A percentile compares a stretch with the other conserved stretches of the same genome.
phyloP scores from a whole-genome alignment of 2,113 vertebrate genomes.

The Syrmaticus mikado region DNA sequence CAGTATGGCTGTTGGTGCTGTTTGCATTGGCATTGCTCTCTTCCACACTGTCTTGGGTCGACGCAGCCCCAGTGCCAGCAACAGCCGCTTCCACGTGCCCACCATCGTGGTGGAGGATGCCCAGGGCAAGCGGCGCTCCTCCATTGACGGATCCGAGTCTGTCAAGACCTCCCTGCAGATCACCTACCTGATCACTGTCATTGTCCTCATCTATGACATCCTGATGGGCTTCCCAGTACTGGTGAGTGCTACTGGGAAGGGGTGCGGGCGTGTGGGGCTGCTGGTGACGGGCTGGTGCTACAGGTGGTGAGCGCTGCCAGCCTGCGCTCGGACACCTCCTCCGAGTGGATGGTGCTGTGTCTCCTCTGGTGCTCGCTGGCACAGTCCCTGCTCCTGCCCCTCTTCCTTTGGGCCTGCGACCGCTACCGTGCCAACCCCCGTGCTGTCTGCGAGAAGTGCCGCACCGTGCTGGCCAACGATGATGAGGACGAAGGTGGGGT shows the following conservation, averaged over 20 bases:
- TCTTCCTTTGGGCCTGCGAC: slow-evolving; percentile 92
- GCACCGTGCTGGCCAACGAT: slow-evolving; percentile 90
- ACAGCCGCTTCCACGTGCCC: slow-evolving; percentile 89
- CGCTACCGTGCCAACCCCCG: slow-evolving; percentile 89
- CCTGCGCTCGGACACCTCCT: slow-evolving; percentile 85
- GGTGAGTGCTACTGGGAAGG: slow-evolving; percentile 77
- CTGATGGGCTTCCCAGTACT: slow-evolving; percentile 92
- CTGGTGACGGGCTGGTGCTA: neutral
- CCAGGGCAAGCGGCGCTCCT: slow-evolving; percentile 92
- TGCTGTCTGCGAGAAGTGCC: slow-evolving; percentile 91
- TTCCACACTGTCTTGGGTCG: slow-evolving; percentile 89
- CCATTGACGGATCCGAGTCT: slow-evolving; percentile 91
- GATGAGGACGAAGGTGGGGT: slow-evolving; percentile 86
- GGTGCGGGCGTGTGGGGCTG: neutral
- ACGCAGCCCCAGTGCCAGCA: slow-evolving; percentile 79
- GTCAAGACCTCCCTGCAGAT: slow-evolving; percentile 91
- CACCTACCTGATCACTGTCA: slow-evolving; percentile 90
- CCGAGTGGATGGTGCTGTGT: slow-evolving; percentile 91
- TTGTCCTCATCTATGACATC: slow-evolving; percentile 92
- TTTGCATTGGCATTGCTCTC: slow-evolving; percentile 90
- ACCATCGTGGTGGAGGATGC: slow-evolving; percentile 93
- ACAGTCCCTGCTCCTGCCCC: slow-evolving; percentile 89
- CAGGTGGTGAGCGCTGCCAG: slow-evolving; percentile 95
- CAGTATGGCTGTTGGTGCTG: slow-evolving; percentile 87
- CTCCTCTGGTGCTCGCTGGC: slow-evolving; percentile 93